Evolutionary conservation across 2,888 invertebrate species (phyloP).

Genomic region (Phasia obesa): DNA sequence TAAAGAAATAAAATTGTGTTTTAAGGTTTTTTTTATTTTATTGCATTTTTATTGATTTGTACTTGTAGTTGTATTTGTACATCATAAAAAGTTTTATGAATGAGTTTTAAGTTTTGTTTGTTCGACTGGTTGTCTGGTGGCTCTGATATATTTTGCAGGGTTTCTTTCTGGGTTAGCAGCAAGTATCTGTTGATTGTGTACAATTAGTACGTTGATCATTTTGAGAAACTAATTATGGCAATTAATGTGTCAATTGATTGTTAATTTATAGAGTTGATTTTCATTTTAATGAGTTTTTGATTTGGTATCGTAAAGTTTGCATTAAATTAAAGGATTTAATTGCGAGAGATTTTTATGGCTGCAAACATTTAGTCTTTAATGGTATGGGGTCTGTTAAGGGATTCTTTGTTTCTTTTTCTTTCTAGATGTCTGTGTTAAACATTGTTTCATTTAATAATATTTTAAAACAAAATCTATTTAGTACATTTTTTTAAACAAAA

Average conservation of each 20-base stretch:
- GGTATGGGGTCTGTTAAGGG: slow-evolving; percentile 1
- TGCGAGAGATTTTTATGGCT: slow-evolving; percentile 46
- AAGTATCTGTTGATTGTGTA: neutral
- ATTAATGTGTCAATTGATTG: slow-evolving; percentile 70
- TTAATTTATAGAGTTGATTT: slow-evolving; percentile 69
- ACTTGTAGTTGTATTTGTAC: slow-evolving; percentile 37
- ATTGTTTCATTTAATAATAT: too few species aligned
- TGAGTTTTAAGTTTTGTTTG: slow-evolving; percentile 21
- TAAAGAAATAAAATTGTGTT: slow-evolving; percentile 46
- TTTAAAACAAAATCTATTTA: too few species aligned
- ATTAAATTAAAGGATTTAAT: slow-evolving; percentile 60
- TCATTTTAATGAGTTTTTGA: slow-evolving; percentile 63
- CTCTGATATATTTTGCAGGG: neutral
- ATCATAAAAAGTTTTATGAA: slow-evolving; percentile 58
- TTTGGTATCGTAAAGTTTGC: slow-evolving; percentile 61
- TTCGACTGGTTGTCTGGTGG: neutral
- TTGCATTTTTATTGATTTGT: slow-evolving; percentile 59
- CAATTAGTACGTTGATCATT: slow-evolving; percentile 56
- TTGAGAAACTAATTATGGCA: slow-evolving; percentile 69
- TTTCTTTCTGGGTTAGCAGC: slow-evolving; percentile 7
- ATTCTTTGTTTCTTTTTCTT: neutral
- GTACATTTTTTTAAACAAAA: too few species aligned
- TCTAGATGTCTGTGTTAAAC: too few species aligned
- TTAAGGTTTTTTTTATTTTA: neutral
- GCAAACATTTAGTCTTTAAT: slow-evolving; percentile 10